A percentile compares a stretch with the other conserved stretches of the same genome.
Conservation (phyloP, 2,113 vertebrate species). For the Cinclus mexicanus region DNA sequence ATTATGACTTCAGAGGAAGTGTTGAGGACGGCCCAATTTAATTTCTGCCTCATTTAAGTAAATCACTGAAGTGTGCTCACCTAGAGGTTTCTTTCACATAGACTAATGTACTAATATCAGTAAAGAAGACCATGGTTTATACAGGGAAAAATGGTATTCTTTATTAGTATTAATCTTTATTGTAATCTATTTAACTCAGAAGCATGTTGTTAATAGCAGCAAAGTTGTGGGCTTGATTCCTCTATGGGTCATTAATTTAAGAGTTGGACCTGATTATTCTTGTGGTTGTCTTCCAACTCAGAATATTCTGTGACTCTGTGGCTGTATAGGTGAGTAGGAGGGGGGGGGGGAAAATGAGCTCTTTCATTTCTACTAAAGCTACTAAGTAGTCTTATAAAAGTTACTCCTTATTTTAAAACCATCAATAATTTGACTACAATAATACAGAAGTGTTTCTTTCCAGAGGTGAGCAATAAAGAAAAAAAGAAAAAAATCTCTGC, state of each 20-base stretch:
- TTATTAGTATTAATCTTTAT: neutral
- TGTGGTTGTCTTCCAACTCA: neutral
- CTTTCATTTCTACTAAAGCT: neutral
- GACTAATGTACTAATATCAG: neutral
- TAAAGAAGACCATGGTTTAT: neutral
- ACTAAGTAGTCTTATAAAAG: neutral
- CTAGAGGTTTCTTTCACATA: neutral
- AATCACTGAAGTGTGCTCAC: neutral
- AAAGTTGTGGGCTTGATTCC: neutral
- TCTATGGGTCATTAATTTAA: neutral
- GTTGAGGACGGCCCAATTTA: neutral
- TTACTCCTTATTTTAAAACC: neutral
- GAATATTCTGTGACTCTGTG: neutral
- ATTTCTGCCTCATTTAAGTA: neutral
- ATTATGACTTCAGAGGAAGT: neutral
- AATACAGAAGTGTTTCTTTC: neutral
- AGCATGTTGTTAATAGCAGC: neutral
- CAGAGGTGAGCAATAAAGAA: neutral
- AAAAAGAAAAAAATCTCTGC: neutral
- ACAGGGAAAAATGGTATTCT: neutral
- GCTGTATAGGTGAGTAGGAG: no score
- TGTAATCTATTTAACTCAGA: neutral
- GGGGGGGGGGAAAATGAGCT: neutral
- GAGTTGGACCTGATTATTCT: neutral
- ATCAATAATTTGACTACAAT: neutral